Conservation (phyloP, 2,797 vertebrate species). For the Acridotheres tristis region DNA sequence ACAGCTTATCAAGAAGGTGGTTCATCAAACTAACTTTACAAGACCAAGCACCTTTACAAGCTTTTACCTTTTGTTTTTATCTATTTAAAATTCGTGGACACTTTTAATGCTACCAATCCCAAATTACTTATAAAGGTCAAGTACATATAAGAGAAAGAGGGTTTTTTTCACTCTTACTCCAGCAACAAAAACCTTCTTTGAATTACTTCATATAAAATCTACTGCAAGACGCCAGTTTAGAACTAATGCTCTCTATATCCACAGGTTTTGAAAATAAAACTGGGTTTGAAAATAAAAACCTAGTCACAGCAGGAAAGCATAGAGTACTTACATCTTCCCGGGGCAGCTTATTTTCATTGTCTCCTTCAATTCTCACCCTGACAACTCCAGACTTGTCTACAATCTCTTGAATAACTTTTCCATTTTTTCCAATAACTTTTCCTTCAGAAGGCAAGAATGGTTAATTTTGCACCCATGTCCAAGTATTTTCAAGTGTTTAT, state of each 20-base stretch:
- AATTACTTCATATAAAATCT: not conserved
- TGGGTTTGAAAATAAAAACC: not conserved
- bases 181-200: not conserved
- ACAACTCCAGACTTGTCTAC: constrained; percentile 99
- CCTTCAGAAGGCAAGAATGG: constrained; percentile 78
- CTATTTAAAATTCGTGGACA: not conserved
- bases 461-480: not conserved
- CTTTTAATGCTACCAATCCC: not conserved
- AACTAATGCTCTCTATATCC: not conserved
- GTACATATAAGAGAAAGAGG: accelerated
- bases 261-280: not conserved
- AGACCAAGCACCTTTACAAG: not conserved
- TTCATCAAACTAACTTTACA: not conserved
- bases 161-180: not conserved
- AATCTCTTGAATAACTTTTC: constrained; percentile 99
- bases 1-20: not conserved
- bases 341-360: constrained; percentile 95
- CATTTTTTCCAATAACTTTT: constrained; percentile 99
- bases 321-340: constrained; percentile 90
- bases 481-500: not conserved
- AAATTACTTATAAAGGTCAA: not conserved
- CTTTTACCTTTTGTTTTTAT: not conserved
- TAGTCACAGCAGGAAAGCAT: not conserved
- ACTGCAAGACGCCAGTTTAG: not conserved
- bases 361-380: constrained; percentile 96